Conservation (phyloP, 1,140 invertebrate species). For the Cylas formicarius region DNA sequence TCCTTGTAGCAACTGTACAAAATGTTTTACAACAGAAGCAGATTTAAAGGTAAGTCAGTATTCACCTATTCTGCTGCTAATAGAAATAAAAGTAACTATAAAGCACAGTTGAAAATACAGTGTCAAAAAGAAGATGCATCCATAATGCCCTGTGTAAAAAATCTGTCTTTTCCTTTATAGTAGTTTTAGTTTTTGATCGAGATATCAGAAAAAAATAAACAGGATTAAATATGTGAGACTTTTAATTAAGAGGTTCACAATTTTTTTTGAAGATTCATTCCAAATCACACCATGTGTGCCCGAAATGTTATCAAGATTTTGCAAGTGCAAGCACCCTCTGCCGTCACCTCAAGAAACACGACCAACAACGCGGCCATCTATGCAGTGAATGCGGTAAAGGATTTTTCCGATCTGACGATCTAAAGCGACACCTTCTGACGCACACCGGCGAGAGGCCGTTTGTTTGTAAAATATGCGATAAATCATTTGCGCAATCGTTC, state of each 20-base stretch:
- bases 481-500: slow-evolving; percentile 37
- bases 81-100: too few relatives aligned
- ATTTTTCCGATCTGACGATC: slow-evolving; percentile 39
- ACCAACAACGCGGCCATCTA: slow-evolving; percentile 41
- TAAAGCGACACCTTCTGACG: slow-evolving; percentile 47
- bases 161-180: too few relatives aligned
- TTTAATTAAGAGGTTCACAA: slow-evolving; percentile 13
- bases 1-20: slow-evolving; percentile 11
- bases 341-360: slow-evolving; percentile 39
- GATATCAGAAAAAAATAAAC: too few relatives aligned
- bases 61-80: too few relatives aligned
- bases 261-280: too few relatives aligned
- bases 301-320: slow-evolving; percentile 44
- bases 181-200: too few relatives aligned
- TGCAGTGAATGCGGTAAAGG: slow-evolving; percentile 53
- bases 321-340: slow-evolving; percentile 43
- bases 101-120: too few relatives aligned
- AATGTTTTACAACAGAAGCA: slow-evolving; percentile 11
- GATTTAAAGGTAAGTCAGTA: slow-evolving; percentile 21
- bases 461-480: slow-evolving; percentile 50
- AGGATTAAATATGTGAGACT: slow-evolving; percentile 11
- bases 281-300: slow-evolving; percentile 34
- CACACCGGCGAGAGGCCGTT: slow-evolving; percentile 54
- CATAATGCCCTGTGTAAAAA: too few relatives aligned
- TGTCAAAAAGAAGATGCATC: too few relatives aligned